Conservation (phyloP, 2,797 vertebrate species). For the Ctenopoma kingsleyae region DNA sequence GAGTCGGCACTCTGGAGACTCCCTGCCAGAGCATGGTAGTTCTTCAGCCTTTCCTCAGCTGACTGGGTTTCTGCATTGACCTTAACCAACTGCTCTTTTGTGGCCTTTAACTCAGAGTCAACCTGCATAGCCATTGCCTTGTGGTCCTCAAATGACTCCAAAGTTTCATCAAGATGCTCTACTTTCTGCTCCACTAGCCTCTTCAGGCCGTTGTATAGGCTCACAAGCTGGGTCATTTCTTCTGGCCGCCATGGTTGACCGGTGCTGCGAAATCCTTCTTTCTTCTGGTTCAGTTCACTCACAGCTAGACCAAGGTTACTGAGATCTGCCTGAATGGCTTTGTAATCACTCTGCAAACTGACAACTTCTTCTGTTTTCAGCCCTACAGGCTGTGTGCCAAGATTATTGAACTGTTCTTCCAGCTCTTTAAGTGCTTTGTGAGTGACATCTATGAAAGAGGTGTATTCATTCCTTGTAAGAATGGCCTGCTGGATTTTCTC, state of each 20-base stretch:
- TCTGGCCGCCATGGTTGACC: conserved; percentile 95
- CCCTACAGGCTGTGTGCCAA: conserved; percentile 83
- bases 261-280: conserved; percentile 94
- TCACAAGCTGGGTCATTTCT: conserved; percentile 90
- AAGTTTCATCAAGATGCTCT: conserved; percentile 87
- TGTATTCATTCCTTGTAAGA: conserved; percentile 91
- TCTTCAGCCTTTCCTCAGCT: conserved; percentile 93
- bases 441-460: conserved; percentile 91
- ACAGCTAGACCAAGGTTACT: conserved; percentile 87
- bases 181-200: conserved; percentile 90
- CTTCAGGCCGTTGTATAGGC: conserved; percentile 89
- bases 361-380: conserved; percentile 86
- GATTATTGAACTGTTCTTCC: conserved; percentile 89
- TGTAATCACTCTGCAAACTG: conserved; percentile 87
- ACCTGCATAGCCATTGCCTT: conserved; percentile 88
- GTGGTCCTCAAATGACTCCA: conserved; percentile 89
- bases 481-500: conserved; percentile 94
- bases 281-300: conserved; percentile 95
- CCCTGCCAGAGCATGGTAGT: conserved; percentile 91
- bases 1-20: conserved; percentile 90
- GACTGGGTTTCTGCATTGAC: conserved; percentile 94
- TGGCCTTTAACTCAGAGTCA: conserved; percentile 87
- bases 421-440: conserved; percentile 90
- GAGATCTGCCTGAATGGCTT: conserved; percentile 87
- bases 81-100: conserved; percentile 87